Base-by-base conservation (phyloP, 1,140 invertebrate genomes). In the Tetragonula clypearis region DNA sequence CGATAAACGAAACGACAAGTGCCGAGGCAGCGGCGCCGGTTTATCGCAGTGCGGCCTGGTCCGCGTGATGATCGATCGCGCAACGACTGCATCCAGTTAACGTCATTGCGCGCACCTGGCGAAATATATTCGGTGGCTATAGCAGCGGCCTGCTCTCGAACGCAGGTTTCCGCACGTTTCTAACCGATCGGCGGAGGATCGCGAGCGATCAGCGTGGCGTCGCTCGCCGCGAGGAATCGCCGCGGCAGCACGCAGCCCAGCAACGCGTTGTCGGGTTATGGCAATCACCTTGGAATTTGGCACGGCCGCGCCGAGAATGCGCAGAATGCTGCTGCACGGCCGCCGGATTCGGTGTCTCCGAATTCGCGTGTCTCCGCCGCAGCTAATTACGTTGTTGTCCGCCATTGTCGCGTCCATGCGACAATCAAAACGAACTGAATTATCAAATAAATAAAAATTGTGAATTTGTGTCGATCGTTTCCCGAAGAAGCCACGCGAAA, bases 41-140 rank as follows among this genome's bases (percentile, higher is more conserved):
- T 86, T 86, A 35, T 89, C 81, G 78, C 85, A 83, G 62, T 85
- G 87, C 83, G 79, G 87, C 30, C 75, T 23, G 30, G 78, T 35
- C 66, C 58, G 58, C 85, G 82, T 84, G 85, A 89, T 84, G 85
- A 89, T 89, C 88, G 87, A 89, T 89, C 87, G 87, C 75, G 79
- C 77, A 66, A 71, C 78, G 82, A 89, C 87, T 89, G 87, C 88
- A 89, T 89, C 68, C 80, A 85, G 83, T 82, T 86, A 86, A 86
- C 88, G 87, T 89, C 87, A 79, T 87, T 79, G 81, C 73, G 81
- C 82, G 68, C 76, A 84, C 77, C 72, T 86, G 80, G 83, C 81
- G 58, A 89, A 89, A 87, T 86, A 87, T 86, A 41, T 84, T 86
- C 49, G 62, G 30, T 26, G 41, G 41, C 6, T 9, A 49, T 0